Conservation (phyloP, 2,113 vertebrate species). For the Hippocampus guttulatus region DNA sequence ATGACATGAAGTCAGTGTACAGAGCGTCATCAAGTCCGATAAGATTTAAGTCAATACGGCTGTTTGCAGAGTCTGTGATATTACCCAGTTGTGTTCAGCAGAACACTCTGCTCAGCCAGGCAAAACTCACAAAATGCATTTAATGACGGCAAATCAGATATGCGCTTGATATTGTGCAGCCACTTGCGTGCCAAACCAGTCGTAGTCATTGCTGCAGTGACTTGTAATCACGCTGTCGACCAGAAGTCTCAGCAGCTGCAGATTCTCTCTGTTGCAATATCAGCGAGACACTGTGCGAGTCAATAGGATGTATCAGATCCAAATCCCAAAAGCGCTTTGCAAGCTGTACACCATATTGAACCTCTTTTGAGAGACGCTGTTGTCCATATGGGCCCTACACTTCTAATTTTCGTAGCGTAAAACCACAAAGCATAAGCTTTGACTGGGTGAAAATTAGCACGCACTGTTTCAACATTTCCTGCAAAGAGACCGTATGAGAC, state of each 20-base stretch:
- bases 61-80: constrained; percentile 7
- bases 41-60: constrained; percentile 12
- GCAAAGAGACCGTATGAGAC: neutral
- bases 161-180: constrained; percentile 6
- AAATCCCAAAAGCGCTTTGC: constrained; percentile 7
- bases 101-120: constrained; percentile 11
- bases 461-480: neutral
- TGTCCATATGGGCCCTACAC: constrained; percentile 19
- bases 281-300: neutral
- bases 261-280: constrained; percentile 5
- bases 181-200: neutral
- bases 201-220: neutral
- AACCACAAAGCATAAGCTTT: neutral
- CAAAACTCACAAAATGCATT: constrained; percentile 4
- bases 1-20: constrained; percentile 12
- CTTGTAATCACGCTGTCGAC: neutral
- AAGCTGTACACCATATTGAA: constrained; percentile 8
- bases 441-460: neutral
- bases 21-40: constrained; percentile 17
- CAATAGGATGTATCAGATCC: neutral
- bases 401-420: neutral
- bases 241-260: neutral
- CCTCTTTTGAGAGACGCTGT: constrained; percentile 6
- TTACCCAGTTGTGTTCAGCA: neutral
- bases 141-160: constrained; percentile 5